Percentiles rank a stretch among this genome's conserved stretches.
Conservation (phyloP, 2,113 vertebrate species). For the Callipepla californica region DNA sequence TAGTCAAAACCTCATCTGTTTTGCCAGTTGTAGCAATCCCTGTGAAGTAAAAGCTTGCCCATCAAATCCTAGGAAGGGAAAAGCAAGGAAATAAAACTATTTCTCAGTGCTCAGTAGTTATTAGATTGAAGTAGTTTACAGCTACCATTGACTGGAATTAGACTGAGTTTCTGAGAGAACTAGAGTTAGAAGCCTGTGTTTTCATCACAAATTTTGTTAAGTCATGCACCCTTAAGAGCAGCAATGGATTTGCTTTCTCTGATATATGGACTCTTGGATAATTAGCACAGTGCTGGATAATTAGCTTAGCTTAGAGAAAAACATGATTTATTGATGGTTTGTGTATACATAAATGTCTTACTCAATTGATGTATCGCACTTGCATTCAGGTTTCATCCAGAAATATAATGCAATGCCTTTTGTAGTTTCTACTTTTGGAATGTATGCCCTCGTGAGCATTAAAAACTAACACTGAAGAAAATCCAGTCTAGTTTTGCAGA, state of each 20-base stretch:
- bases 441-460: neutral
- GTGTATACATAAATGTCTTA: neutral
- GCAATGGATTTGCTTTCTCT: neutral
- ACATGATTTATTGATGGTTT: neutral
- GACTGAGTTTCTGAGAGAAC: neutral
- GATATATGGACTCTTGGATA: neutral
- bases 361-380: neutral
- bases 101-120: neutral
- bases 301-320: neutral
- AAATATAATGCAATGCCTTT: neutral
- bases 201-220: neutral
- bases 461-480: neutral
- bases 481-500: neutral
- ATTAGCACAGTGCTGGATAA: neutral
- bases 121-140: neutral
- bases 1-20: neutral
- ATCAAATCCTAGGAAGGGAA: neutral
- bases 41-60: neutral
- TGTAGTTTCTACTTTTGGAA: neutral
- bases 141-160: neutral
- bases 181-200: neutral
- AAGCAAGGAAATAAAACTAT: neutral
- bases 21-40: neutral
- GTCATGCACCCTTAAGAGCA: neutral
- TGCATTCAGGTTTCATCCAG: neutral